These are phyloP conservation scores for Pseudorectes ferrugineus DNA, from an alignment of 2,113 vertebrate genomes.

Conservation along the genomic window DNA sequence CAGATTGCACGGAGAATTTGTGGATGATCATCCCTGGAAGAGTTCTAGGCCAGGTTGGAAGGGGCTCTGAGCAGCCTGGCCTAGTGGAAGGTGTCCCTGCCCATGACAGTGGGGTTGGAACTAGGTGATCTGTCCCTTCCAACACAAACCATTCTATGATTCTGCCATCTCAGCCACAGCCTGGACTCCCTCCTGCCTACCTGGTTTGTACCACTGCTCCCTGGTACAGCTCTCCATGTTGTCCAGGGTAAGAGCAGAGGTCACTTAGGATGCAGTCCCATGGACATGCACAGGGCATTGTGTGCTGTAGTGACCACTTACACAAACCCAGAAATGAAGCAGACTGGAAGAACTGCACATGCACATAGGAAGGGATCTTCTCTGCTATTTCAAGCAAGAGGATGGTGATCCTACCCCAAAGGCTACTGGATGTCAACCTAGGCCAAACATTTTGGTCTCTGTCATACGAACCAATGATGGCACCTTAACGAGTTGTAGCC, in stretches of 20 bases:
- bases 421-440: background rate
- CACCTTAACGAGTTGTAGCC: background rate
- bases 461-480: background rate
- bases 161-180: background rate
- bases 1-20: background rate
- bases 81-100: background rate
- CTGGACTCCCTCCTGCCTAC: background rate
- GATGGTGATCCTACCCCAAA: background rate
- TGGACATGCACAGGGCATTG: accelerated
- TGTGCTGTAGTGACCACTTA: background rate
- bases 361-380: background rate
- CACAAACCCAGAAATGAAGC: background rate
- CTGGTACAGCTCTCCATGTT: background rate
- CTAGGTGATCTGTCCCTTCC: background rate
- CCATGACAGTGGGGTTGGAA: background rate
- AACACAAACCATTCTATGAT: background rate
- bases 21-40: background rate
- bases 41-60: background rate
- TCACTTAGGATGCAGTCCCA: background rate
- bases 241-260: background rate
- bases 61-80: background rate
- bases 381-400: background rate
- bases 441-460: background rate
- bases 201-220: background rate
- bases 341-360: background rate